Conservation (phyloP, 1,140 invertebrate species). For the Papilio xuthus region DNA sequence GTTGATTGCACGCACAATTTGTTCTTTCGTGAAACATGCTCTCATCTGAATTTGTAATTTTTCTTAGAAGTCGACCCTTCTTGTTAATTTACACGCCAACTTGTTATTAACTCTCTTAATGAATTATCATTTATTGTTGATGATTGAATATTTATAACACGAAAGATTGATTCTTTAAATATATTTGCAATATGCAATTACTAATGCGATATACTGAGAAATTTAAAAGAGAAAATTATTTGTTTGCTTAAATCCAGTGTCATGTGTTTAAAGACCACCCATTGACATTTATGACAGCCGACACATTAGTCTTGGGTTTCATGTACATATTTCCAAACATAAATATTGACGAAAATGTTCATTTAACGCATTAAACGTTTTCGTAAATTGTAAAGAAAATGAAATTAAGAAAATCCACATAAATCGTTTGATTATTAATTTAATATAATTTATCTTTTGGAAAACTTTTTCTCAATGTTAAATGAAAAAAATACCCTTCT, state of each 20-base stretch:
- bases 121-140: not conserved
- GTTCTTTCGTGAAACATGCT: not conserved
- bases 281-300: conserved; percentile 23
- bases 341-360: not conserved
- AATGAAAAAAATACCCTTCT: too few relatives aligned
- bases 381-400: not conserved
- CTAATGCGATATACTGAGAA: conserved; percentile 6
- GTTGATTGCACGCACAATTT: not conserved
- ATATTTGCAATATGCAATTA: conserved; percentile 4
- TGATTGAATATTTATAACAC: not conserved
- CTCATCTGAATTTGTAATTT: not conserved
- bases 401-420: not conserved
- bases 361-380: not conserved
- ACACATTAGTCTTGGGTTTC: conserved; percentile 17
- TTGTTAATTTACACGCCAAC: not conserved
- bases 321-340: not conserved
- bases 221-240: conserved; percentile 12
- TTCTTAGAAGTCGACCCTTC: not conserved
- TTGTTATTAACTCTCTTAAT: not conserved
- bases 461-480: too few relatives aligned
- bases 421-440: too few relatives aligned
- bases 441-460: too few relatives aligned
- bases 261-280: conserved; percentile 17
- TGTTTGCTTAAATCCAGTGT: conserved; percentile 1
- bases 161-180: not conserved